Percentiles rank a stretch among this genome's conserved stretches.
Conservation (phyloP, 2,113 vertebrate genomes). For the Neotoma lepida region DNA sequence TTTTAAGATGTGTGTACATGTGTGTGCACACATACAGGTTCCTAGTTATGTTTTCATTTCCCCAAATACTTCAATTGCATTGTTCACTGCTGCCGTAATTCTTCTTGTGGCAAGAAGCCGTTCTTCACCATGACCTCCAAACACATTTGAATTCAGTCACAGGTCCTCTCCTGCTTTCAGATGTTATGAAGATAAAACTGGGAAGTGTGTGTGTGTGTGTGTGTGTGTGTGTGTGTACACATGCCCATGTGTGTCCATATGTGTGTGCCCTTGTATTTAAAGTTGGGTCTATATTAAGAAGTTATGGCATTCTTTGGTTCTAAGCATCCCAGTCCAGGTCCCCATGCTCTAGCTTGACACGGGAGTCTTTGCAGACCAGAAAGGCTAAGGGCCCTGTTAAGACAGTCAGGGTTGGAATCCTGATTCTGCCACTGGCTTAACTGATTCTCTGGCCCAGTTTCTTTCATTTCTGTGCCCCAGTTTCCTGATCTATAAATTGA, state of each 20-base stretch:
- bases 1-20: not conserved
- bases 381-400: not conserved
- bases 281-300: not conserved
- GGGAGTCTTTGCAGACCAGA: not conserved
- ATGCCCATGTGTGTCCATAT: not conserved
- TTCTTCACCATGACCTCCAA: not conserved
- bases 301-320: not conserved
- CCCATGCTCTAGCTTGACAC: not conserved
- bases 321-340: not conserved
- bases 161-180: not conserved
- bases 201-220: not conserved
- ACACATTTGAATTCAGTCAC: not conserved
- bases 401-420: conserved; percentile 4
- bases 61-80: not conserved
- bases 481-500: not conserved
- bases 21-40: not conserved
- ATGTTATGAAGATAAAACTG: not conserved
- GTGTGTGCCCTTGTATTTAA: fast-evolving
- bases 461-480: not conserved
- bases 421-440: not conserved
- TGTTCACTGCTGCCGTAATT: not conserved
- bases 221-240: fast-evolving
- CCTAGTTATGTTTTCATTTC: not conserved
- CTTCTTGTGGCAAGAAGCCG: not conserved
- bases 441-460: not conserved